Conservation (phyloP, 2,113 vertebrate genomes). For the Melanerpes aurifrons region DNA sequence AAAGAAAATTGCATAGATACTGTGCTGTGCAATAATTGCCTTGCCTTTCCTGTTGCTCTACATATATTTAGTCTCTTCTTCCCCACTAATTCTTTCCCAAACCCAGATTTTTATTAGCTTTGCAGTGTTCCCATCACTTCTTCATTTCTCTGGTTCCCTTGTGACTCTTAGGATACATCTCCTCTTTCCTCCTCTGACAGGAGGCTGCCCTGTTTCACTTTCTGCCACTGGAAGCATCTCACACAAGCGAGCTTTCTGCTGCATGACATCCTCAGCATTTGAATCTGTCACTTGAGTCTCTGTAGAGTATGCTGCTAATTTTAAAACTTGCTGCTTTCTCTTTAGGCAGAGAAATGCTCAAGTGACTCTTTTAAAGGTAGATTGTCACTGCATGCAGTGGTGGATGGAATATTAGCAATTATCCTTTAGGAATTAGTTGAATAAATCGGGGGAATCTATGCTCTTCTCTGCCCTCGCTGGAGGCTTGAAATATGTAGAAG, state of each 20-base stretch:
- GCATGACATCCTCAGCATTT: constrained; percentile 31
- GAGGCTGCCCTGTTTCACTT: constrained; percentile 35
- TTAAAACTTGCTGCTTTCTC: constrained; percentile 52
- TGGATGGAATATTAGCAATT: constrained; percentile 35
- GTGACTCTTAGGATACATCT: constrained; percentile 35
- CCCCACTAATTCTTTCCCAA: not conserved
- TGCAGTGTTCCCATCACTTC: not conserved
- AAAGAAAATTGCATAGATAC: not conserved
- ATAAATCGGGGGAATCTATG: constrained; percentile 9
- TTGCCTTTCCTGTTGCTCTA: not conserved
- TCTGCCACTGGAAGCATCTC: constrained; percentile 29
- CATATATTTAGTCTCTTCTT: not conserved
- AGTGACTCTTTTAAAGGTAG: constrained; percentile 25
- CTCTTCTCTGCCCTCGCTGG: not conserved
- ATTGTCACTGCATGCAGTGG: not conserved
- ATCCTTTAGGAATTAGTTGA: constrained; percentile 32
- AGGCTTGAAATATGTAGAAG: constrained; percentile 34
- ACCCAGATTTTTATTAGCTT: not conserved
- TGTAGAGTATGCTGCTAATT: constrained; percentile 15
- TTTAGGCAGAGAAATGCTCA: constrained; percentile 24
- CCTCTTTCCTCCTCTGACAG: constrained; percentile 31
- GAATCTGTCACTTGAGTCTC: constrained; percentile 57
- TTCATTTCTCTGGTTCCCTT: not conserved
- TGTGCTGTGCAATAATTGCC: constrained; percentile 1
- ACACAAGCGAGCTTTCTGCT: not conserved